Base-by-base conservation (phyloP, 2,888 invertebrate genomes). In the Ectemnius continuus region DNA sequence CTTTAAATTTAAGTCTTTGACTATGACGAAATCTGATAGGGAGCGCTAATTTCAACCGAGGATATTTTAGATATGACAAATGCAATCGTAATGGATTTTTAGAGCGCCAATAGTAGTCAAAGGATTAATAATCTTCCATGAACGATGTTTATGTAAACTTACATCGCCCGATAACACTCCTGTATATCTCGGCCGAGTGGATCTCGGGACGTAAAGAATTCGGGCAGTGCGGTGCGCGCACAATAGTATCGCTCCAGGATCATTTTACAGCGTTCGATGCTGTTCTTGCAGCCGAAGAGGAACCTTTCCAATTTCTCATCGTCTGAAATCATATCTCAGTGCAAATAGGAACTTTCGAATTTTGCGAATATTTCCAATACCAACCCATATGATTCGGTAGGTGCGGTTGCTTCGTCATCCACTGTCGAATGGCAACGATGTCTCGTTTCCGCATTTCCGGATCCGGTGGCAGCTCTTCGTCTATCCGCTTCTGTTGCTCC, bases 211-310 rank as follows among this genome's bases (percentile, higher is more conserved):
- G 84, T 73, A 72, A 91, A 91, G 73, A 91, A 90, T 81, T 91
- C 91, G 0, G 91, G 88, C 4, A 91, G 63, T 0, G 86, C 87
- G 3, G 90, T 87, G 16, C 91, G 86, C 0, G 86, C 88, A 62
- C 88, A 90, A 77, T 88, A 91, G 70, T 91, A 91, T 76, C 88
- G 85, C 67, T 91, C 91, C 48, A 91, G 76, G 67, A 91, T 88
- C 62, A 81, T 78, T 80, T 91, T 91, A 67, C 91, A 90, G 67
- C 88, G 82, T 66, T 91, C 91, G 13, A 91, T 75, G 72, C 89
- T 91, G 78, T 91, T 91, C 79, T 91, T 91, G 77, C 91, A 91
- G 2, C 91, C 89, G 62, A 89, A 91, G 26, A 91, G 81, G 73
- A 91, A 91, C 56, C 87, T 86, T 62, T 89, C 90, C 61, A 91